Percentiles rank a stretch among this genome's conserved stretches.
phyloP scores from a whole-genome alignment of 2,797 vertebrate genomes.

The Helarctos malayanus region DNA sequence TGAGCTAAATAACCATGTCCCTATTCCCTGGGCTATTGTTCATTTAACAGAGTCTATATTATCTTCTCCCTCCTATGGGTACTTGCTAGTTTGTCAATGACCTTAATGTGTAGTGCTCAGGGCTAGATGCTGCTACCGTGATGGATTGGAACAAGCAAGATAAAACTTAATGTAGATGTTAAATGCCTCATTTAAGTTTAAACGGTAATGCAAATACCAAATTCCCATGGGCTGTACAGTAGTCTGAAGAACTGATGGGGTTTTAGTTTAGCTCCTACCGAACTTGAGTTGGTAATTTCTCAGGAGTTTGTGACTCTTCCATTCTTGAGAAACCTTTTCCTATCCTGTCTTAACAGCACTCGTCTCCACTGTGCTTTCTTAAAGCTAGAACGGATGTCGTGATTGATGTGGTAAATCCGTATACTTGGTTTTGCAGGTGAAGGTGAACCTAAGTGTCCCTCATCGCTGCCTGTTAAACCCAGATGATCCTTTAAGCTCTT shows the following conservation, averaged over 20 bases:
- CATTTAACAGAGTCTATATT: background rate
- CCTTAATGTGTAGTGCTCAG: background rate
- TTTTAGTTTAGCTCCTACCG: background rate
- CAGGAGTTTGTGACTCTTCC: background rate
- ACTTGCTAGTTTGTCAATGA: background rate
- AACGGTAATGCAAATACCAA: background rate
- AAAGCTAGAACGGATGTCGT: background rate
- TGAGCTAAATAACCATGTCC: background rate
- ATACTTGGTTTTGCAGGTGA: background rate
- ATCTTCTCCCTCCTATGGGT: background rate
- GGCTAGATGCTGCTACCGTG: background rate
- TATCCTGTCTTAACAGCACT: background rate
- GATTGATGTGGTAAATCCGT: background rate
- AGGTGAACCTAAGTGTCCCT: background rate
- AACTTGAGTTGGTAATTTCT: background rate
- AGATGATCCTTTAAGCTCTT: background rate
- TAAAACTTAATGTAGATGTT: slow-evolving; percentile 26
- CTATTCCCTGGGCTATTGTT: background rate
- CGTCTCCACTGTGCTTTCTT: background rate
- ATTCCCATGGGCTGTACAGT: background rate
- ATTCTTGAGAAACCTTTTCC: background rate
- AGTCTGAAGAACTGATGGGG: background rate
- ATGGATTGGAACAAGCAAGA: background rate
- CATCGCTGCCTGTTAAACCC: background rate
- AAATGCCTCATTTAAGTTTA: slow-evolving; percentile 41